Conservation (phyloP, 2,888 invertebrate genomes). For the Netelia melanura region DNA sequence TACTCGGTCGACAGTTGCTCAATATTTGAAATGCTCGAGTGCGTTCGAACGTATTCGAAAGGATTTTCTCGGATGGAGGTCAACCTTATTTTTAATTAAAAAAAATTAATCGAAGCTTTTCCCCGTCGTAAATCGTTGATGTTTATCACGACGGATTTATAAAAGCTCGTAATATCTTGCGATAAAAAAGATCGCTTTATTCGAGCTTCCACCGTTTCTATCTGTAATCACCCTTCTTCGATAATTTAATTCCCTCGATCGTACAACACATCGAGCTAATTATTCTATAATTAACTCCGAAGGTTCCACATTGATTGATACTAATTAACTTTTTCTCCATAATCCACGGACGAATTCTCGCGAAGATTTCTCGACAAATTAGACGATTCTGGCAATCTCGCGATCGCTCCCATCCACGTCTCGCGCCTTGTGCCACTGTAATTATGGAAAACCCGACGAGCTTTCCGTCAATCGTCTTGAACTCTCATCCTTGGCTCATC, state of each 20-base stretch:
- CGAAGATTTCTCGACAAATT: conserved; percentile 53
- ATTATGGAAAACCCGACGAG: conserved; percentile 47
- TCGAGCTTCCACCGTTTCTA: background rate
- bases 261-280: background rate
- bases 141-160: background rate
- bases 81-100: background rate
- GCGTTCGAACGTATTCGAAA: background rate
- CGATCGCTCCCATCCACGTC: background rate
- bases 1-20: too few species aligned
- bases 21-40: too few species aligned
- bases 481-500: conserved; percentile 16
- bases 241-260: background rate
- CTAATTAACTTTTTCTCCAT: conserved; percentile 18
- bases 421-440: conserved; percentile 11
- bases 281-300: conserved; percentile 3
- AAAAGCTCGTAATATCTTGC: conserved; percentile 4
- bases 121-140: background rate
- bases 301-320: background rate
- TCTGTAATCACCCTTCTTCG: background rate
- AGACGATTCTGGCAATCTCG: conserved; percentile 37
- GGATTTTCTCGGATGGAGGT: background rate
- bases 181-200: background rate
- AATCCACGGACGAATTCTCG: background rate
- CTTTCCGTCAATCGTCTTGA: conserved; percentile 32
- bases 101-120: background rate